Percentiles rank a stretch among this genome's conserved stretches.
These are phyloP conservation scores for Conus canariensis DNA, from an alignment of 2,888 invertebrate genomes.

Conservation along the genomic window DNA sequence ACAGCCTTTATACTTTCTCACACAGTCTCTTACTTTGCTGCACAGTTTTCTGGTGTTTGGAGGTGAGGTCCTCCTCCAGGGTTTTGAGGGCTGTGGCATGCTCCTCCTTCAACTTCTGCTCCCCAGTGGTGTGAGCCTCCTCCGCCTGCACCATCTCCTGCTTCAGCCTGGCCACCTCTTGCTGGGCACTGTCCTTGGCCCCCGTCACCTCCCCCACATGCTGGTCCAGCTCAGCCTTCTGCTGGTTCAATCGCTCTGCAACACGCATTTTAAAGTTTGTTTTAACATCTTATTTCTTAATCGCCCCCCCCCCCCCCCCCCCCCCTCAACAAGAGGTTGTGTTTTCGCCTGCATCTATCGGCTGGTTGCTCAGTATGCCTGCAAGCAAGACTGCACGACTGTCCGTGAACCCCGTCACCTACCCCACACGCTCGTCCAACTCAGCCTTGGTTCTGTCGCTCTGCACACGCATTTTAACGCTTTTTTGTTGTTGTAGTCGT, in stretches of 20 bases:
- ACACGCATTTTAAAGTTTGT: not conserved
- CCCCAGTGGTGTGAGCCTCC: constrained; percentile 35
- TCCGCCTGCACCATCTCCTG: constrained; percentile 42
- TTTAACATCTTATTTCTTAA: too few species aligned
- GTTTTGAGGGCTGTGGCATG: constrained; percentile 53
- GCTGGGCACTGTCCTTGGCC: constrained; percentile 52
- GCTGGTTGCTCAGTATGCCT: too few species aligned
- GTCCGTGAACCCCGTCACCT: too few species aligned
- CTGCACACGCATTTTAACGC: too few species aligned
- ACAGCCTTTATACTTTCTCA: too few species aligned
- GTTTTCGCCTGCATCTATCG: too few species aligned
- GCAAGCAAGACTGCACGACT: too few species aligned
- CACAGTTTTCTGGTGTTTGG: constrained; percentile 58
- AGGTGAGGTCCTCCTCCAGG: constrained; percentile 58
- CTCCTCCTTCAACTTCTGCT: constrained; percentile 46
- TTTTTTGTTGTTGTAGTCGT: too few species aligned
- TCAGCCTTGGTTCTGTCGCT: too few species aligned
- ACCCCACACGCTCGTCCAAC: too few species aligned
- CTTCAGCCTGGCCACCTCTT: constrained; percentile 42
- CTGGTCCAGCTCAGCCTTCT: constrained; percentile 52
- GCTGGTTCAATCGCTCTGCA: constrained; percentile 54
- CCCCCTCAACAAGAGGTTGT: not conserved
- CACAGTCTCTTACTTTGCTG: constrained; percentile 24
- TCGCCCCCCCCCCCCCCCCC: not conserved
- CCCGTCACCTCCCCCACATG: constrained; percentile 51